Percentiles rank a stretch among this genome's conserved stretches.
Conservation (phyloP, 30 jellyfish, hydroid and myxozoan genomes). For the Phacellophora camtschatica region DNA sequence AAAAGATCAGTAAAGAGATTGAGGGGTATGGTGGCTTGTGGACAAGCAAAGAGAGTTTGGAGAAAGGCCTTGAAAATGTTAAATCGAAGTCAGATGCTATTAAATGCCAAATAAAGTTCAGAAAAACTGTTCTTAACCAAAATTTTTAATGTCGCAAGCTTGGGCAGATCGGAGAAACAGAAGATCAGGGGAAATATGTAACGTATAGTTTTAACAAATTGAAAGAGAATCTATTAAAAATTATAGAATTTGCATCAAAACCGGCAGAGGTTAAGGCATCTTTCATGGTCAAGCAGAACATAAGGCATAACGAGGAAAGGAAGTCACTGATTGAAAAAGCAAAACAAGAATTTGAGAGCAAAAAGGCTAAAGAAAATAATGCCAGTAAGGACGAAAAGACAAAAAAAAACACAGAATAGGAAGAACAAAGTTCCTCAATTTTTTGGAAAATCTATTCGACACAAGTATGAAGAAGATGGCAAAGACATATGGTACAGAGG, state of each 20-base stretch:
- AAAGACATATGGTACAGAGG: constrained; percentile 38
- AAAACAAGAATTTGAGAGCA: neutral
- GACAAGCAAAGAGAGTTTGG: constrained; percentile 5
- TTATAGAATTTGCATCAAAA: neutral
- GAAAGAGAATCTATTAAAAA: neutral
- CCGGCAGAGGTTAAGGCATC: neutral
- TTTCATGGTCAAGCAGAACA: neutral
- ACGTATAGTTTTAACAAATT: neutral
- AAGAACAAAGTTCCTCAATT: constrained; percentile 24
- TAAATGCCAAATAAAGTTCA: constrained; percentile 10
- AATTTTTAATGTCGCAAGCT: constrained; percentile 6
- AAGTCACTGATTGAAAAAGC: neutral
- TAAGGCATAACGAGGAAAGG: neutral
- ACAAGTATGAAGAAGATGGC: constrained; percentile 42
- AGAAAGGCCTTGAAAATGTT: neutral
- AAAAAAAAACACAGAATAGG: neutral
- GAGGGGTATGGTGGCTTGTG: constrained; percentile 16
- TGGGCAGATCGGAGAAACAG: constrained; percentile 5
- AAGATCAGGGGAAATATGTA: neutral
- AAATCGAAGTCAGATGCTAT: neutral
- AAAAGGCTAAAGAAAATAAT: neutral
- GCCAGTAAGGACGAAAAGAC: neutral
- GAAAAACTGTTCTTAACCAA: constrained; percentile 3
- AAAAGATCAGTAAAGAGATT: constrained; percentile 2
- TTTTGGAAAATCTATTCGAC: constrained; percentile 18